phyloP scores from a whole-genome alignment of 2,113 vertebrate species.

The Spizaetus ornatus region DNA sequence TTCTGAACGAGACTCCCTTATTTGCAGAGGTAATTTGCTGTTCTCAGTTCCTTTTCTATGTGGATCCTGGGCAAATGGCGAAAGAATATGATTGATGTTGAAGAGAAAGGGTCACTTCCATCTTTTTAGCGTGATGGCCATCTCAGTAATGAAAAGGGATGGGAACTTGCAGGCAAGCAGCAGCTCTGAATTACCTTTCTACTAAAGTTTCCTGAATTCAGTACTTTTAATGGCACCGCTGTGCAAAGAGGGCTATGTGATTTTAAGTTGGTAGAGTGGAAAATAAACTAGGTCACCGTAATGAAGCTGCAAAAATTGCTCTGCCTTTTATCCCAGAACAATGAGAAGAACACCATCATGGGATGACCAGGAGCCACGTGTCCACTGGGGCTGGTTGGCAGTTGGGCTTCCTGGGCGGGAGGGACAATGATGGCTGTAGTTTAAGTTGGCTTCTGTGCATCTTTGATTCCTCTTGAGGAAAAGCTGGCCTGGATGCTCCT shows the following conservation, averaged over 20 bases:
- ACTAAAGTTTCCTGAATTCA: conserved; percentile 1
- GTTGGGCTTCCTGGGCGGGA: not conserved
- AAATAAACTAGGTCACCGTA: conserved; percentile 60
- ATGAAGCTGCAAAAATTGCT: conserved; percentile 18
- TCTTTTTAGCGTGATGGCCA: not conserved
- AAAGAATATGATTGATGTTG: conserved; percentile 2
- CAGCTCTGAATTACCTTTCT: conserved; percentile 20
- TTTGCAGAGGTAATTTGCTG: conserved; percentile 40
- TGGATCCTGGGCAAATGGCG: not conserved
- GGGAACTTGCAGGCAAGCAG: conserved; percentile 22
- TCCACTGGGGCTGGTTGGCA: not conserved
- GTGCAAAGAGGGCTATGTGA: not conserved
- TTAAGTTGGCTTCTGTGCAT: not conserved
- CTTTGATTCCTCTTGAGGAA: not conserved
- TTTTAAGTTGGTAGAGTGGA: conserved; percentile 3
- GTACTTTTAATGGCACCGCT: conserved; percentile 35
- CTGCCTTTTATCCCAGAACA: not conserved
- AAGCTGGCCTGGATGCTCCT: not conserved
- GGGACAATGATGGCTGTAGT: not conserved
- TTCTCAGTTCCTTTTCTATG: not conserved
- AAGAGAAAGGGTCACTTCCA: conserved; percentile 10
- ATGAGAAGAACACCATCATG: not conserved
- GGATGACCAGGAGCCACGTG: not conserved
- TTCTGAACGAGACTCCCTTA: not conserved
- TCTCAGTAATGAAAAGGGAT: conserved; percentile 43